Conservation (phyloP, 2,797 vertebrate species). For the Acipenser oxyrinchus region DNA sequence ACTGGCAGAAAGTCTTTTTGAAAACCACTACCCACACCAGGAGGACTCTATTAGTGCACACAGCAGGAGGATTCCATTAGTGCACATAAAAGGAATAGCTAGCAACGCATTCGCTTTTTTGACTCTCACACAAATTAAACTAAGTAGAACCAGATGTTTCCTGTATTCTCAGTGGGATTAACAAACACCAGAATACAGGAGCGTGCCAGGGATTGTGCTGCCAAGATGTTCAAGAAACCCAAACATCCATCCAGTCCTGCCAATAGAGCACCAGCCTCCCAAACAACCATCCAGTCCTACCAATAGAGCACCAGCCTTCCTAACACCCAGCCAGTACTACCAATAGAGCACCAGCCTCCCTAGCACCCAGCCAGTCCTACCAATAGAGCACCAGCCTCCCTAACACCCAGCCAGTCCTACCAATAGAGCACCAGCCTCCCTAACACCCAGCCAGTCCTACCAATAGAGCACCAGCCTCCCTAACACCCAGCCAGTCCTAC, state of each 20-base stretch:
- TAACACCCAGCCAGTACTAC: too few relatives aligned
- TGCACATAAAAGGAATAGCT: neutral
- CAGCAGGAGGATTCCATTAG: too few relatives aligned
- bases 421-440: too few relatives aligned
- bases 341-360: neutral
- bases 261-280: neutral
- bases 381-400: neutral
- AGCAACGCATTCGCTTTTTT: neutral
- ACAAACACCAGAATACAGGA: neutral
- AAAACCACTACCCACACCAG: too few relatives aligned
- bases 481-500: too few relatives aligned
- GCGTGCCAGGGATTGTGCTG: neutral
- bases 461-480: too few relatives aligned
- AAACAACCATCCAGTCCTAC: too few relatives aligned
- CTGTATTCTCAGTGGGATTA: neutral
- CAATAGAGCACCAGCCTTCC: too few relatives aligned
- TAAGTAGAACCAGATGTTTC: conserved; percentile 1
- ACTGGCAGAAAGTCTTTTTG: too few relatives aligned
- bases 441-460: too few relatives aligned
- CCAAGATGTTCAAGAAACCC: conserved; percentile 1
- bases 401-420: too few relatives aligned
- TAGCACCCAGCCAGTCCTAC: neutral
- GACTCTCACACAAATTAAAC: neutral
- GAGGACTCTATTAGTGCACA: too few relatives aligned
- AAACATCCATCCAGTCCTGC: neutral